phyloP scores from a whole-genome alignment of 2,113 vertebrate species.

The Lagopus leucura region DNA sequence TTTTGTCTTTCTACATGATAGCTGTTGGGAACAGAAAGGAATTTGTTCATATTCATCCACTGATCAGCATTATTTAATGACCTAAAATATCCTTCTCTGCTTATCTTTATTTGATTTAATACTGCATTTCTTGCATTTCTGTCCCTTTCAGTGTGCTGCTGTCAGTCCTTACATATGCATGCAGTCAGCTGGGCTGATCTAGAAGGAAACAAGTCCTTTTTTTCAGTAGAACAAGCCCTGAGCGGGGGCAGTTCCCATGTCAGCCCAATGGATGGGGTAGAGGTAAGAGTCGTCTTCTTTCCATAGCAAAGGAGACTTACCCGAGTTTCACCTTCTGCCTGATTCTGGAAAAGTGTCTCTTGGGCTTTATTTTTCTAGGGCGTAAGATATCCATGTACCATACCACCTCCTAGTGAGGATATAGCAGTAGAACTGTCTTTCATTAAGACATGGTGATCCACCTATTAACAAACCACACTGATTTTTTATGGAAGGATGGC shows the following conservation, averaged over 20 bases:
- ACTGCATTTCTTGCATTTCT: neutral
- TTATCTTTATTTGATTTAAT: conserved; percentile 7
- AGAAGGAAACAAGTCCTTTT: neutral
- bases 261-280: neutral
- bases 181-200: fast-evolving
- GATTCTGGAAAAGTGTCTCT: neutral
- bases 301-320: neutral
- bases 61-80: neutral
- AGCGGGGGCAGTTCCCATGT: neutral
- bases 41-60: neutral
- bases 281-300: neutral
- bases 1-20: neutral
- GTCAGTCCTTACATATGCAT: neutral
- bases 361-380: neutral
- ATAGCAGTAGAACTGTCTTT: neutral
- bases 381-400: neutral
- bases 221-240: neutral
- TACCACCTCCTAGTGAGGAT: neutral
- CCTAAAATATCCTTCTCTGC: neutral
- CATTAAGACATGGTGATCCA: neutral
- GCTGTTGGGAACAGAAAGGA: neutral
- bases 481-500: neutral
- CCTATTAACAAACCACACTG: neutral
- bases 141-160: neutral
- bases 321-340: neutral